Base-by-base conservation (phyloP, 2,888 invertebrate genomes). In the Steinernema scapterisci region DNA sequence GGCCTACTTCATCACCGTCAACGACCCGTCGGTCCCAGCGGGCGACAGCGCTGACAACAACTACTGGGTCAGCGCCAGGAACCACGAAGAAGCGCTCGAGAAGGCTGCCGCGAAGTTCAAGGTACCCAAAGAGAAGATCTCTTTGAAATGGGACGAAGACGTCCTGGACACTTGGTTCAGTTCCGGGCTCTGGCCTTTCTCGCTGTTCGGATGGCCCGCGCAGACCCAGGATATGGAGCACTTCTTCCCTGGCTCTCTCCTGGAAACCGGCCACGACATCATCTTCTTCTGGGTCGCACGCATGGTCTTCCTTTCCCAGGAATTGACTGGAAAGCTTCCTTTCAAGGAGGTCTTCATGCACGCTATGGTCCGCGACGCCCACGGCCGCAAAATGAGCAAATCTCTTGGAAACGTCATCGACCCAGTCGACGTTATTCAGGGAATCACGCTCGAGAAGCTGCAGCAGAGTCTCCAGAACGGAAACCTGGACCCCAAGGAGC, bases 141-240 rank as follows among this genome's bases (percentile, higher is more conserved):
- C 81, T 3, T 84, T 90, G 27, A 84, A 79, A 77, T 88, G 89
- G 87, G 89, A 99, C 88, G 94, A 94, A 54, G 99, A 99, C 89
- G 99, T 99, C 0, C 89, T 99, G 77, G 99, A 99, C 88, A 99
- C 99, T 0, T 99, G 99, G 99, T 99, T 99, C 90, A 97, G 97
- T 0, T 94, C 97, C 0, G 97, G 93, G 0, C 90, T 99, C 52
- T 95, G 97, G 88, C 95, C 99, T 0, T 97, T 99, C 89, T 93
- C 97, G 0, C 92, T 95, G 51, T 94, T 97, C 88, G 97, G 96
- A 11, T 99, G 99, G 99, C 97, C 97, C 0, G 93, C 96, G 48
- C 74, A 89, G 84, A 87, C 86, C 5, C 74, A 70, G 31, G 84
- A 83, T 54, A 27, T 83, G 73, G 88, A 92, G 88, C 91, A 92